A percentile compares a stretch with the other conserved stretches of the same genome.
These are phyloP conservation scores for Latrodectus elegans DNA, from an alignment of 2,888 invertebrate species.

Conservation along the genomic window DNA sequence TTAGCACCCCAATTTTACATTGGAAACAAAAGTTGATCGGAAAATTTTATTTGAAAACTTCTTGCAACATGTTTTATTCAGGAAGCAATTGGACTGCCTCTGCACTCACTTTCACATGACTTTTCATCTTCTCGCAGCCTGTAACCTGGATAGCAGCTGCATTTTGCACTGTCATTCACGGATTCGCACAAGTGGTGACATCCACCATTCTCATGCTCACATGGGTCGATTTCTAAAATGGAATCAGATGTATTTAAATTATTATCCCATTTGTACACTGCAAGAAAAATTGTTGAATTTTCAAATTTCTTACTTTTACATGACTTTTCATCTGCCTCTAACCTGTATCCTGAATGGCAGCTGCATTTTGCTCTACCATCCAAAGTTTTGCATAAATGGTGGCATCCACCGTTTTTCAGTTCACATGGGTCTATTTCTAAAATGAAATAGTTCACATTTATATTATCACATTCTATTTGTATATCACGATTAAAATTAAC, in stretches of 20 bases:
- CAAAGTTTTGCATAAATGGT: background rate
- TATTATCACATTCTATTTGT: too few relatives aligned
- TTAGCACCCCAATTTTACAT: background rate
- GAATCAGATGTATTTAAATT: too few relatives aligned
- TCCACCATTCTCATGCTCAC: background rate
- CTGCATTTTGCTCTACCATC: background rate
- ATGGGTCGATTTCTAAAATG: background rate
- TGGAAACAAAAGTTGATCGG: background rate
- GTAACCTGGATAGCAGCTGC: constrained; percentile 2
- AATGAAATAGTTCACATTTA: too few relatives aligned
- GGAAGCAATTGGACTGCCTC: background rate
- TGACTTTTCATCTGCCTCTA: background rate
- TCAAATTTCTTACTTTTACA: background rate
- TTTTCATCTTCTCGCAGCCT: background rate
- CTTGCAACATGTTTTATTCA: background rate
- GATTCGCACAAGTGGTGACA: background rate
- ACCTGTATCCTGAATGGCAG: background rate
- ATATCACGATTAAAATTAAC: too few relatives aligned
- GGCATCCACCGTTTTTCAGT: background rate
- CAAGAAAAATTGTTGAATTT: too few relatives aligned
- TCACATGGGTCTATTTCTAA: background rate
- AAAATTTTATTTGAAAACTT: too few relatives aligned
- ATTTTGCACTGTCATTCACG: background rate
- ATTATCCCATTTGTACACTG: too few relatives aligned
- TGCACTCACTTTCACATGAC: constrained; percentile 10